Base-by-base conservation (phyloP, 2,888 invertebrate genomes). In the Synergus gifuensis region DNA sequence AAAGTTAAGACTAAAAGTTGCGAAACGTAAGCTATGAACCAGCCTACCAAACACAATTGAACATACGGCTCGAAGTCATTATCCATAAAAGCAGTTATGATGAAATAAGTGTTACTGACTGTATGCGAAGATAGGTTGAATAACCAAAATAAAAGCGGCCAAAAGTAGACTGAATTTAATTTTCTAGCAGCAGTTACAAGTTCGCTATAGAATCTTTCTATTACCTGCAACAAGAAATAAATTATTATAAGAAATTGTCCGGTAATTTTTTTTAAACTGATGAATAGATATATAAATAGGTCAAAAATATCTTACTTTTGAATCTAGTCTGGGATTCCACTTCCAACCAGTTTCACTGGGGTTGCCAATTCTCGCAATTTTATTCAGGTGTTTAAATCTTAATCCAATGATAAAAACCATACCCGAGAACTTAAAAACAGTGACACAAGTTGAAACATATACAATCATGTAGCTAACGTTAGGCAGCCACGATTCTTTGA, bases 101-200 rank as follows among this genome's bases (percentile, higher is more conserved):
- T 79, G 76, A 88, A 89, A 77, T 89, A 92, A 14, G 88, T 76
- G 83, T 89, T 87, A 80, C 84, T 83, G 12, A 91, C 87, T 54
- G 83, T 82, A 79, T 92, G 91, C 4, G 87, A 28, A 63, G 87
- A 83, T 28, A 92, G 83, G 84, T 88, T 91, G 3, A 80, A 81
- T n/a, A 92, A 81, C 89, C 90, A 91, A 2, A 90, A 64, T 44
- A 92, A 80, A 0, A 92, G 76, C 0, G 89, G 85, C 87, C 87
- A 90, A 2, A 87, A 86, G 62, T 88, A 88, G 4, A 89, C 46
- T 9, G 88, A 85, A n/a, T 81, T 87, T 4, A 91, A 81, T 12
- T 77, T 77, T 76, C 90, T 90, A 69, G 88, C 85, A 18, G 85
- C 84, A 14, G 80, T 77, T 89, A 92, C 85, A 64, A 92, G 78